Conservation (phyloP, 2,888 invertebrate species). For the Barypeithes pellucidus region DNA sequence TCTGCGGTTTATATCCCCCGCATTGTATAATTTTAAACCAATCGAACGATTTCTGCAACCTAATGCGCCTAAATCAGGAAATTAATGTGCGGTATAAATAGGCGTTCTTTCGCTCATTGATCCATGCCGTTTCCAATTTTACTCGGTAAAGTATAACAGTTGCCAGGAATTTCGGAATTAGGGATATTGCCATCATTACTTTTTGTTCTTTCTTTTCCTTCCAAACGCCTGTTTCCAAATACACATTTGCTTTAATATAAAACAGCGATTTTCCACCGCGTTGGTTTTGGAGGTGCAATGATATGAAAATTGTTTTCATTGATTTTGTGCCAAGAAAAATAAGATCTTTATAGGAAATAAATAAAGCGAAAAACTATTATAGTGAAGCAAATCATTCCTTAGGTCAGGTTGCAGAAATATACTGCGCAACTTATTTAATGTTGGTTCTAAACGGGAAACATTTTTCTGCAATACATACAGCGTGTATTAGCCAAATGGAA, state of each 20-base stretch:
- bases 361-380: too few species aligned
- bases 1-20: conserved; percentile 46
- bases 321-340: neutral
- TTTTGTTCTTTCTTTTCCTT: conserved; percentile 8
- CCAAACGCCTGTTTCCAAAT: conserved; percentile 32
- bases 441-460: too few species aligned
- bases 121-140: conserved; percentile 47
- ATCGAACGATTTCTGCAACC: conserved; percentile 48
- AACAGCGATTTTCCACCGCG: conserved; percentile 34
- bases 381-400: too few species aligned
- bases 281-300: conserved; percentile 20
- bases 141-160: conserved; percentile 30
- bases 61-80: conserved; percentile 44
- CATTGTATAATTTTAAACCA: conserved; percentile 44
- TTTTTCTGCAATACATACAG: too few species aligned
- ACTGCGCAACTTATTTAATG: too few species aligned
- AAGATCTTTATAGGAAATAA: too few species aligned
- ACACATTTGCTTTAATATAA: conserved; percentile 41
- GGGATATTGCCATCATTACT: conserved; percentile 33
- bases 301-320: conserved; percentile 3
- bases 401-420: too few species aligned
- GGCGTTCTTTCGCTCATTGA: conserved; percentile 37
- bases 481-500: too few species aligned
- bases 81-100: conserved; percentile 40
- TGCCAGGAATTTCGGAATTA: conserved; percentile 38